These are phyloP conservation scores for Margarornis squamiger DNA, from an alignment of 2,797 vertebrate genomes.

Conservation along the genomic window DNA sequence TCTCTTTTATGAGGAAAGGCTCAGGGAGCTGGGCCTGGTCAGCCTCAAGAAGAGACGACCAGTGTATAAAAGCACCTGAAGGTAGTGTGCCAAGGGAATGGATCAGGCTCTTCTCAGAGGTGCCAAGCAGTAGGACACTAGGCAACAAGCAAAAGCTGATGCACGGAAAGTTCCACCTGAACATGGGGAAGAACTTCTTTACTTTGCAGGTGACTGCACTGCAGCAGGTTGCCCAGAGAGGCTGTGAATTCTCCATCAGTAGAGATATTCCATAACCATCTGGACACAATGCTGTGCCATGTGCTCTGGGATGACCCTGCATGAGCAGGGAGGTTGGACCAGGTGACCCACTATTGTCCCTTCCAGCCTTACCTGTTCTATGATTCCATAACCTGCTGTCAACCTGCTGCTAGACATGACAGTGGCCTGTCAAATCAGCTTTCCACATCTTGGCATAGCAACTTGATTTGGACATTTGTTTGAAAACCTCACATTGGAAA, in stretches of 20 bases:
- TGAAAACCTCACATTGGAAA: not conserved
- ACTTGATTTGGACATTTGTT: not conserved
- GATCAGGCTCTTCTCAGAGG: accelerated
- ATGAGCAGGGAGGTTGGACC: not conserved
- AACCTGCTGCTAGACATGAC: not conserved
- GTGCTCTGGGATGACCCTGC: not conserved
- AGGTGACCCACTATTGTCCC: not conserved
- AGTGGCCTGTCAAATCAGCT: not conserved
- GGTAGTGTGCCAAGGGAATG: not conserved
- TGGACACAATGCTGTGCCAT: not conserved
- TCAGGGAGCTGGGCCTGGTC: not conserved
- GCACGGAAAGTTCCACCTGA: not conserved
- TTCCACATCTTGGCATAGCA: not conserved
- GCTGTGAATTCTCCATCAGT: not conserved
- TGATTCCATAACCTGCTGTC: too few relatives aligned
- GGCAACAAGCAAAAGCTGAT: accelerated
- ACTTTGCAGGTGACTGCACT: not conserved
- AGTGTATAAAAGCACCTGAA: not conserved
- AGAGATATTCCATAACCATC: not conserved
- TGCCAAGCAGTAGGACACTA: not conserved
- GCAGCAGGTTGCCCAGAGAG: not conserved
- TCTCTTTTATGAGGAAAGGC: not conserved
- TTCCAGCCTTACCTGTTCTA: not conserved
- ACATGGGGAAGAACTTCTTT: not conserved
- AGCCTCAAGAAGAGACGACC: not conserved